Evolutionary conservation across 2,888 invertebrate genomes (phyloP).

Genomic region (Conistra vaccinii): DNA sequence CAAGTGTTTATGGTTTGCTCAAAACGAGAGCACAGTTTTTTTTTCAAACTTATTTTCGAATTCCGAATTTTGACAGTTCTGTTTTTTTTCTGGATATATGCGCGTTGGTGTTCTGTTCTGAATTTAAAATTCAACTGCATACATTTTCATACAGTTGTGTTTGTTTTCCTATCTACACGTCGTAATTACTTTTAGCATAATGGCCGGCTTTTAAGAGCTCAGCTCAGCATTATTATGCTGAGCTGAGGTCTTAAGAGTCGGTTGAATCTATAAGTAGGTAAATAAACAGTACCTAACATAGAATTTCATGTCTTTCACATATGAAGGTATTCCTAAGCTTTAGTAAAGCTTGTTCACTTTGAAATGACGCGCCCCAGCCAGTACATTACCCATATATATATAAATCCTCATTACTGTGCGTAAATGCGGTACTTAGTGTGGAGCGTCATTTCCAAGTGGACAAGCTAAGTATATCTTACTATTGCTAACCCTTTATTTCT

Average conservation of each 20-base stretch:
- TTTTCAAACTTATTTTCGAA: slow-evolving; percentile 9
- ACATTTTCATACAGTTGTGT: background rate
- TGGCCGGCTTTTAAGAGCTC: background rate
- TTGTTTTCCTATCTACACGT: background rate
- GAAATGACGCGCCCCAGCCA: no score
- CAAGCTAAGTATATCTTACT: background rate
- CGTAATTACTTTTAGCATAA: background rate
- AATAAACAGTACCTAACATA: background rate
- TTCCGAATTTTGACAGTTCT: slow-evolving; percentile 29
- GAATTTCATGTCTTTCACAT: no score
- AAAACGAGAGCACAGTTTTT: slow-evolving; percentile 49
- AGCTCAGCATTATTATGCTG: background rate
- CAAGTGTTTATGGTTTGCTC: slow-evolving; percentile 61
- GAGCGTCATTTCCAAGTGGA: no score
- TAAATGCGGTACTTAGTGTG: no score
- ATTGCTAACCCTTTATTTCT: background rate
- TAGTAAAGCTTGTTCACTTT: no score
- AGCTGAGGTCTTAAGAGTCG: background rate
- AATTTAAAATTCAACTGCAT: slow-evolving; percentile 11
- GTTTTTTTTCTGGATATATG: background rate
- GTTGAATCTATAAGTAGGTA: background rate
- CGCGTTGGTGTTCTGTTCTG: slow-evolving; percentile 1
- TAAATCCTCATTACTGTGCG: no score
- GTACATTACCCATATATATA: no score
- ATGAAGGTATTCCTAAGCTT: no score